phyloP scores from a whole-genome alignment of 2,113 vertebrate species.

The Larimichthys crocea region DNA sequence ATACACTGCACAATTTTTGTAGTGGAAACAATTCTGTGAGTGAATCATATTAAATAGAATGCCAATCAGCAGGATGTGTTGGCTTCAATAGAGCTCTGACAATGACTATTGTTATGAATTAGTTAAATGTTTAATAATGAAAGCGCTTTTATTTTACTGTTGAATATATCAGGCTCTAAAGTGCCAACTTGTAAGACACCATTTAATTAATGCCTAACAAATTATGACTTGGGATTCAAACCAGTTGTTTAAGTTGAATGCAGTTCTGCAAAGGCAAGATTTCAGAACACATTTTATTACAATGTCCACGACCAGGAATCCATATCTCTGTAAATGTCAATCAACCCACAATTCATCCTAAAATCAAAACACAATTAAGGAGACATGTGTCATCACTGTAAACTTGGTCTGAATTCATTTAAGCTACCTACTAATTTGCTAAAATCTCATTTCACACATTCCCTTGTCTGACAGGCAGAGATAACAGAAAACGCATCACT shows the following conservation, averaged over 20 bases:
- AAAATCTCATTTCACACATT: slow-evolving; percentile 56
- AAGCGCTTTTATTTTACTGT: not conserved
- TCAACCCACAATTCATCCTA: slow-evolving; percentile 12
- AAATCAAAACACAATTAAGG: slow-evolving; percentile 29
- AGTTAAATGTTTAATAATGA: not conserved
- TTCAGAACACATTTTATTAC: not conserved
- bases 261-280: not conserved
- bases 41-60: not conserved
- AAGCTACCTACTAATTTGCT: slow-evolving; percentile 44
- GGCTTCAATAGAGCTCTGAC: not conserved
- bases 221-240: not conserved
- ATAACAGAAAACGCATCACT: slow-evolving; percentile 40
- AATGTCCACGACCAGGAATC: not conserved
- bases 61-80: not conserved
- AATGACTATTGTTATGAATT: not conserved
- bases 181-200: not conserved
- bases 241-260: not conserved
- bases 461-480: slow-evolving; percentile 53
- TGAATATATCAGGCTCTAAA: not conserved
- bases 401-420: slow-evolving; percentile 18
- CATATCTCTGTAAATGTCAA: slow-evolving; percentile 19
- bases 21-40: not conserved
- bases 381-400: slow-evolving; percentile 23
- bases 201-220: not conserved
- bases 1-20: not conserved